Base-by-base conservation (phyloP, 2,888 invertebrate species). In the Thecocarcelia acutangulata region DNA sequence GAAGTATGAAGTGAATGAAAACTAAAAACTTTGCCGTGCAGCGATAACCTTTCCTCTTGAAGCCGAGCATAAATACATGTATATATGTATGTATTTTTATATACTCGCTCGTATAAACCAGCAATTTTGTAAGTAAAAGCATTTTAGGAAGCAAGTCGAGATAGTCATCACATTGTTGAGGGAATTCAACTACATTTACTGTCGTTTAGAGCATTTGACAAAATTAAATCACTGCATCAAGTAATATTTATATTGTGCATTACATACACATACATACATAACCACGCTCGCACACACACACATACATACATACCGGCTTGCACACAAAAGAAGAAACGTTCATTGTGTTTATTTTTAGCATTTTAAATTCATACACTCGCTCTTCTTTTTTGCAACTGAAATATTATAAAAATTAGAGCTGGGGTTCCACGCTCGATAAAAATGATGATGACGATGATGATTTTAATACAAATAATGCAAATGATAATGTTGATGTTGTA, bases 141-240 rank as follows among this genome's bases (percentile, higher is more conserved):
- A 59, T 48, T 59, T 50, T 24, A 52, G 59, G 40, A 28, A 59
- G 50, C 59, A 17, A 42, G 24, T 24, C 13, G 40, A 24, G 21
- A 40, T 50, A 70, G 37, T 50, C 50, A 61, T 54, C 46, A 28
- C 21, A 68, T 66, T 68, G 52, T 73, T 73, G 24, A 68, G 66
- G 66, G 72, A 66, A 59, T 79, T 79, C 40, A 68, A 68, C 58
- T 73, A 52, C 37, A 68, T 79, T 72, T 66, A 61, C 72, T 73
- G 59, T 52, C 66, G 42, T 66, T 78, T 66, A 78, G 58, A 48
- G 58, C 50, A 78, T 78, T 59, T 72, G 40, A 79, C 66, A 79
- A 73, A 50, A 73, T 59, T 28, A 61, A 79, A 73, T 79, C 66
- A 46, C 46, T 58, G 72, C 66, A 73, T 79, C 46, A 66, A 72